Evolutionary conservation across 2,888 invertebrate species (phyloP).

Genomic region (Cheilosia soror): DNA sequence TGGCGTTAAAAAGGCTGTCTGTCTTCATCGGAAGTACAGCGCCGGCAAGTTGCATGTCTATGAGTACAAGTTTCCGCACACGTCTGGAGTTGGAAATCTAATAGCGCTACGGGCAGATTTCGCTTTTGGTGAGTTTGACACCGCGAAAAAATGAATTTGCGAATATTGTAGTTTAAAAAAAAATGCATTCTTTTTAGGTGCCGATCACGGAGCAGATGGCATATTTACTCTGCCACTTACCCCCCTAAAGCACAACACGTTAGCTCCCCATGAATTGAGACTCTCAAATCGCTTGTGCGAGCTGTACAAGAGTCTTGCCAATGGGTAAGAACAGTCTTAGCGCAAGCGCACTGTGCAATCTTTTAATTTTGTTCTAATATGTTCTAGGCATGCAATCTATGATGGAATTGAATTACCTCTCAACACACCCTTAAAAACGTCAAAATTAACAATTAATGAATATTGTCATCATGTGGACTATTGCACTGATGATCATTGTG

Average conservation of each 20-base stretch:
- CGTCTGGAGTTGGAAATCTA: neutral
- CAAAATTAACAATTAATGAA: slow-evolving; percentile 6
- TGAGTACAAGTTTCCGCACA: neutral
- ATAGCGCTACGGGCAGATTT: neutral
- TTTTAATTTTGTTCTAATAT: neutral
- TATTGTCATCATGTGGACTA: neutral
- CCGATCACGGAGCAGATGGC: slow-evolving; percentile 29
- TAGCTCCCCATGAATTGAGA: neutral
- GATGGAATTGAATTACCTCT: neutral
- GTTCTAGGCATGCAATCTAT: neutral
- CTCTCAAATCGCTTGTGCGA: neutral
- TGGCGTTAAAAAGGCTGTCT: slow-evolving; percentile 84
- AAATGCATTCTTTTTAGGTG: neutral
- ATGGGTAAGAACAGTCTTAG: slow-evolving; percentile 8
- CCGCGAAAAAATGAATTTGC: neutral
- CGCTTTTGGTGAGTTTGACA: neutral
- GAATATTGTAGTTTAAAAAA: neutral
- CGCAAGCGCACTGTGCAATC: neutral
- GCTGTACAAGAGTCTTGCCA: neutral
- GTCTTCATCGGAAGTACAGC: slow-evolving; percentile 10
- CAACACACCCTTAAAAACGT: neutral
- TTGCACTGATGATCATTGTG: neutral
- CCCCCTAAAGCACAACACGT: neutral
- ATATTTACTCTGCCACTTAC: neutral
- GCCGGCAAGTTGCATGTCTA: slow-evolving; percentile 13